Evolutionary conservation across 2,888 invertebrate genomes (phyloP).

Genomic region (Hydrotaea diabolus): DNA sequence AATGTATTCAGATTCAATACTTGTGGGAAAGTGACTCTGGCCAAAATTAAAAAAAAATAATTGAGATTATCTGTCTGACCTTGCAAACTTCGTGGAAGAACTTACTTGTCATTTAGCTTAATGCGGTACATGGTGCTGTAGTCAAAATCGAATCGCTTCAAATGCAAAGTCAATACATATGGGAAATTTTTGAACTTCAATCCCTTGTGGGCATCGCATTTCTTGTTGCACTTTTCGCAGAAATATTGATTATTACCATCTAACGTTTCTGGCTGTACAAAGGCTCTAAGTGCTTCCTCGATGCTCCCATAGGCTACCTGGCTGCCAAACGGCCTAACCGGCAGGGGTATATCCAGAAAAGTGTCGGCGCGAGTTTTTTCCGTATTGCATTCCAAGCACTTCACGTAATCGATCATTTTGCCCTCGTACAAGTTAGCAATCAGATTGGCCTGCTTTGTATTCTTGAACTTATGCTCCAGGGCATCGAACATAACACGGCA

Average conservation of each 20-base stretch:
- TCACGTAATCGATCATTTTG: conserved; percentile 93
- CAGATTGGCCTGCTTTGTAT: conserved; percentile 90
- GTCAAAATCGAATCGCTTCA: conserved; percentile 95
- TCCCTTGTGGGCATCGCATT: conserved; percentile 94
- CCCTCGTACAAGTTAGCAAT: conserved; percentile 90
- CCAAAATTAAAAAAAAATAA: background rate
- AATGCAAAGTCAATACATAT: conserved; percentile 91
- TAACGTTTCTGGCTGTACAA: conserved; percentile 91
- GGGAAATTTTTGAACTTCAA: conserved; percentile 93
- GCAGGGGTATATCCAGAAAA: conserved; percentile 92
- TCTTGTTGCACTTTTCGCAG: conserved; percentile 92
- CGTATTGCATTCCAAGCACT: conserved; percentile 91
- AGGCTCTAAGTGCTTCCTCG: conserved; percentile 91
- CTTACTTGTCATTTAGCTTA: conserved; percentile 92
- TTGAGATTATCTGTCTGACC: too few species aligned
- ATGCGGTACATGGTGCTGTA: conserved; percentile 91
- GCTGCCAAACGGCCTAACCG: conserved; percentile 91
- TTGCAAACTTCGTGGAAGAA: conserved; percentile 12
- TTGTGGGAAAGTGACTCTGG: conserved; percentile 91
- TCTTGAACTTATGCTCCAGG: conserved; percentile 90
- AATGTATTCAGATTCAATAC: conserved; percentile 89
- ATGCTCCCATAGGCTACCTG: conserved; percentile 89
- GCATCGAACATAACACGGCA: conserved; percentile 96
- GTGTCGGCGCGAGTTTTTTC: conserved; percentile 92
- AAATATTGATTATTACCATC: conserved; percentile 92